Base-by-base conservation (phyloP, 2,888 invertebrate species). In the Mythimna vitellina region DNA sequence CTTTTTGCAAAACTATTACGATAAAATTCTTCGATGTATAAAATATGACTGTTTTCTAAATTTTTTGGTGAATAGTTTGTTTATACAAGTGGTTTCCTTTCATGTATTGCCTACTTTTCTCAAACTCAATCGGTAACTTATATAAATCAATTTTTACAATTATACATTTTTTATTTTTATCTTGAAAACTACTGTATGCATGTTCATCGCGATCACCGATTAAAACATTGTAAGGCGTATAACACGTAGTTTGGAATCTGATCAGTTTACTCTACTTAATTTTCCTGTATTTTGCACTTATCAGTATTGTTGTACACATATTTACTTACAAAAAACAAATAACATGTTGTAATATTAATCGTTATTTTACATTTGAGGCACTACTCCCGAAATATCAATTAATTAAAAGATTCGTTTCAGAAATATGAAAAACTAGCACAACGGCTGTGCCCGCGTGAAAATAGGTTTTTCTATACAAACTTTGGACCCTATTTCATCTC, bases 151-250 rank as follows among this genome's bases (percentile, higher is more conserved):
- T 38, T 42, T 29, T 64, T 32, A 51, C 42, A 22, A 63, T 51
- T 53, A 63, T 20, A 46, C 8, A 51, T n/a, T 49, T 60, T 60
- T 57, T 10, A 58, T 56, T 5, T 29, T 42, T 62, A 57, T 75
- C 32, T 65, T 58, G 25, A 46, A 29, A 63, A 17, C 35, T 72
- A 68, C 58, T 80, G 73, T 82, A 62, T 90, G 95, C 95, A 94
- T 95, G 95, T 81, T 89, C 89, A 90, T 85, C 77, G 92, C 94
- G 86, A 89, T 94, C 95, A 94, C 87, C 85, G 86, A 92, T 93
- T 95, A 96, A 95, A 90, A 92, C 96, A 96, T 96, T 88, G 93
- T 96, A 95, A 90, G 88, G 94, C 94, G 91, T 90, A 90, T 95
- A 95, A 95, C 95, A 90, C 60, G 85, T 93, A 94, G 93, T 89